Evolutionary conservation across 2,797 vertebrate species (phyloP), one percentile per base, ranked within the genome.

Genomic region (Allobates femoralis): DNA sequence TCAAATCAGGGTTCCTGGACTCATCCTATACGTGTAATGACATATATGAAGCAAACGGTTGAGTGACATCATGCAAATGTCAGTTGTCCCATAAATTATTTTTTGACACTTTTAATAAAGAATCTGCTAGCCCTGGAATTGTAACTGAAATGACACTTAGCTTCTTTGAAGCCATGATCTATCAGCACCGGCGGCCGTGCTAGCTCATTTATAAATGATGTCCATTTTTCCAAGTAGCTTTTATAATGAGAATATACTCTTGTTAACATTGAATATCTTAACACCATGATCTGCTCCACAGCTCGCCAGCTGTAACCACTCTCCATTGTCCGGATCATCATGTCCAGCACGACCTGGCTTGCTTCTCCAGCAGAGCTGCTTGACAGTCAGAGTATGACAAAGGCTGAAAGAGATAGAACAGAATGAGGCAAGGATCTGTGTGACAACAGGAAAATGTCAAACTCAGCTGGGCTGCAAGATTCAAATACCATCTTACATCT

Each of bases 211-310:
- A 51, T 69, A 81, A 82, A 64, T 37, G 10, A 76, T 75, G 26
- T 55, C 34, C 10, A 5, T n/a, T 66, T 34, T 16, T 76, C 64
- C 10, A 62, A 74, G 71, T 50, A 56, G 78, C 30, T 53, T 69
- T 46, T 73, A 78, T 23, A 84, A 75, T 28, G 81, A 83, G 81
- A 83, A 83, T 83, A 93, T 91, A 91, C 75, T 89, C 90, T 93
- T 94, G 93, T 96, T 95, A 93, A 99, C 89, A 91, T 91, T 96
- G 93, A 97, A 96, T 94, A 99, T 97, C 94, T 96, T 99, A 93
- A 99, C 95, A 83, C 92, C 92, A 87, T 97, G 94, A 94, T 99
- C 98, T 2, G 95, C 95, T 66, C 97, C 94, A 90, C 96, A 97
- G 77, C 97, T 99, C 90, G 97, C 97, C 64, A 99, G 94, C 92